Evolutionary conservation across 2,113 vertebrate species (phyloP).

Genomic region (Merops nubicus): DNA sequence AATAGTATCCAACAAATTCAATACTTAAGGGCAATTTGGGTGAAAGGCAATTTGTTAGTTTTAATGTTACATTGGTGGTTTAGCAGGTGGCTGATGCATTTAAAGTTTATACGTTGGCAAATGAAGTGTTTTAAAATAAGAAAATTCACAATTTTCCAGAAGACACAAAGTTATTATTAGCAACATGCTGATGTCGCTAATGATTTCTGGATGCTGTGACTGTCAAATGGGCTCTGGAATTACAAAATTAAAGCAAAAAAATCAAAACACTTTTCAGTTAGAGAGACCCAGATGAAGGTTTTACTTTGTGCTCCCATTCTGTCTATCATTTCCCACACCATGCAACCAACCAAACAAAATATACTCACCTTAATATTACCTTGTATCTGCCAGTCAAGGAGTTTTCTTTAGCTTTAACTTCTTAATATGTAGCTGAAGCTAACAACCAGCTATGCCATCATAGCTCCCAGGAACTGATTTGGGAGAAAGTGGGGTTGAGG

Average conservation of each 20-base stretch:
- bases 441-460: neutral
- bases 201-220: neutral
- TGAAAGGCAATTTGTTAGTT: neutral
- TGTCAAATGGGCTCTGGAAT: neutral
- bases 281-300: neutral
- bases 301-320: neutral
- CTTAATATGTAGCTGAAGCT: neutral
- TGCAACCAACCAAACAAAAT: neutral
- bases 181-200: neutral
- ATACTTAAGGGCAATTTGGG: neutral
- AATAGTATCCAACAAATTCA: neutral
- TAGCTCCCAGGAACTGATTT: neutral
- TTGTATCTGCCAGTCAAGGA: neutral
- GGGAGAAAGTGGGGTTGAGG: neutral
- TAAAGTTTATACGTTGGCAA: neutral
- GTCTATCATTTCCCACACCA: neutral
- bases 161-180: neutral
- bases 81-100: neutral
- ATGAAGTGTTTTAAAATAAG: neutral
- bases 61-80: neutral
- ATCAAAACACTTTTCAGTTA: neutral
- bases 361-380: neutral
- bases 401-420: neutral
- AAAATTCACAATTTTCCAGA: neutral
- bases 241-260: neutral